phyloP scores from a whole-genome alignment of 2,113 vertebrate genomes.

The Leptobrachium leishanense region DNA sequence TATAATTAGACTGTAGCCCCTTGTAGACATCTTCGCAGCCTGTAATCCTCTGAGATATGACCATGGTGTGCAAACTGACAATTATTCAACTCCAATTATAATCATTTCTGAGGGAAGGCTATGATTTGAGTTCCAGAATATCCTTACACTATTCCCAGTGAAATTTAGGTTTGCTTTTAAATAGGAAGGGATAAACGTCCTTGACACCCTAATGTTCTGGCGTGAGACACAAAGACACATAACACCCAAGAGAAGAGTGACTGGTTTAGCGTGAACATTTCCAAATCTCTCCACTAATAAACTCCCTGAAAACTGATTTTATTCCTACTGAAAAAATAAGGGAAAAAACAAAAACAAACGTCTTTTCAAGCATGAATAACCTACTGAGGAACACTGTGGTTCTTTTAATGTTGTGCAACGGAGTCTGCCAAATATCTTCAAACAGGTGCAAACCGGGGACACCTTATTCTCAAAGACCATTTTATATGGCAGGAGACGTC shows the following conservation, averaged over 20 bases:
- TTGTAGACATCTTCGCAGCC: background rate
- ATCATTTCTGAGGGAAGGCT: slow-evolving; percentile 24
- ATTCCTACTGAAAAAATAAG: background rate
- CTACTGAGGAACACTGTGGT: slow-evolving; percentile 24
- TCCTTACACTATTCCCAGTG: background rate
- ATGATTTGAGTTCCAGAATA: slow-evolving; percentile 4
- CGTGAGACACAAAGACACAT: background rate
- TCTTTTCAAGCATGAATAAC: background rate
- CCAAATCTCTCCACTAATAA: background rate
- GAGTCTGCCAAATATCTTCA: slow-evolving; percentile 12
- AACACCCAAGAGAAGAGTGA: background rate
- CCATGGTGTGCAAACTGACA: slow-evolving; percentile 4
- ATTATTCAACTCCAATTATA: slow-evolving; percentile 14
- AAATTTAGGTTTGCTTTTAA: background rate
- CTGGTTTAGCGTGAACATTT: background rate
- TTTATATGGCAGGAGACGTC: slow-evolving; percentile 37
- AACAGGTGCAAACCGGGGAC: slow-evolving; percentile 40
- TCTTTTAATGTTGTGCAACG: slow-evolving; percentile 28
- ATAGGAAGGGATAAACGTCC: background rate
- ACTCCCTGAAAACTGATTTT: background rate
- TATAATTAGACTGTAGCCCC: background rate
- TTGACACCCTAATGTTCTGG: background rate
- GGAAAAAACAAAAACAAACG: no score
- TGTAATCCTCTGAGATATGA: slow-evolving; percentile 5
- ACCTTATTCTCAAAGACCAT: slow-evolving; percentile 37